Conservation (phyloP, 2,888 invertebrate genomes). For the Stomorhina lunata region DNA sequence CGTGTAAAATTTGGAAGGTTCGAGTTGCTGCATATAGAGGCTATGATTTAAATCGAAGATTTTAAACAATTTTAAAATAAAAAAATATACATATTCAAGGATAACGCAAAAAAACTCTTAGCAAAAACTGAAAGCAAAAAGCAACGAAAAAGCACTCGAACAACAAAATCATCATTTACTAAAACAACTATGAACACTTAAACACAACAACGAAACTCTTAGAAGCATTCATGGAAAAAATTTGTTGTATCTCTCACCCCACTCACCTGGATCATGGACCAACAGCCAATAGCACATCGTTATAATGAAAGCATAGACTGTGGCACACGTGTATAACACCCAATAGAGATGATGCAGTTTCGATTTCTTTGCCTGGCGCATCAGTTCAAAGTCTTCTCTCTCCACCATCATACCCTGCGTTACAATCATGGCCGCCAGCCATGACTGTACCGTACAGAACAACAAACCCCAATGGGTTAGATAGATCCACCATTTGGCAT, state of each 20-base stretch:
- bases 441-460: conserved; percentile 79
- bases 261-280: conserved; percentile 86
- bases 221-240: not conserved
- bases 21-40: no score
- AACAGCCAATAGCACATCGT: conserved; percentile 81
- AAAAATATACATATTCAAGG: no score
- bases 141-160: no score
- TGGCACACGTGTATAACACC: conserved; percentile 79
- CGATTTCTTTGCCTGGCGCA: conserved; percentile 79
- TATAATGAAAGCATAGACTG: conserved; percentile 80
- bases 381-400: conserved; percentile 80
- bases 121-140: no score
- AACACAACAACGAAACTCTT: not conserved
- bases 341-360: conserved; percentile 79
- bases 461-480: conserved; percentile 80
- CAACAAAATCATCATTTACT: no score
- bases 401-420: conserved; percentile 81
- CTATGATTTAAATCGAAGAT: no score
- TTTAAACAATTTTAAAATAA: no score
- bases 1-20: no score
- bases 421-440: conserved; percentile 80
- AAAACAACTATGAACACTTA: no score
- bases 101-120: no score
- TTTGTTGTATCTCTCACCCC: conserved; percentile 7
- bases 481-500: conserved; percentile 80